These are phyloP conservation scores for Pseudocheirus occidentalis DNA, from an alignment of 2,797 vertebrate genomes.

Conservation along the genomic window DNA sequence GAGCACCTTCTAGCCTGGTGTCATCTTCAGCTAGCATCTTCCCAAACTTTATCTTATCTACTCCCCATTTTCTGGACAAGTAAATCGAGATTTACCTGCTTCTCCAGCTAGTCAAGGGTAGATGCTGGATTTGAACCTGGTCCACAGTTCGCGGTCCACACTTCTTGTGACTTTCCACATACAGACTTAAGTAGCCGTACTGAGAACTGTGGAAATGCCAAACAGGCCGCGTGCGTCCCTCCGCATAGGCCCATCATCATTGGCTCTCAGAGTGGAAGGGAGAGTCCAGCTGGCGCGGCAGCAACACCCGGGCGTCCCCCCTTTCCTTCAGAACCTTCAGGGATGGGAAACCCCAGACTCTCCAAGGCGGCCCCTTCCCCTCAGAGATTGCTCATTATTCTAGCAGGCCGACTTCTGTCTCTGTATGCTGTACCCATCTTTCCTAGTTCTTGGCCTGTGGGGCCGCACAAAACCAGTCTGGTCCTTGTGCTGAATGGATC, in stretches of 20 bases:
- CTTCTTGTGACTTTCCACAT: not conserved
- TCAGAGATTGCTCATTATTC: not conserved
- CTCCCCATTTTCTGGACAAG: not conserved
- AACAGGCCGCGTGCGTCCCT: too few relatives aligned
- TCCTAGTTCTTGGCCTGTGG: not conserved
- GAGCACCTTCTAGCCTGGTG: not conserved
- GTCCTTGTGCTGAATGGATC: too few relatives aligned
- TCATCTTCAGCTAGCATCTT: too few relatives aligned
- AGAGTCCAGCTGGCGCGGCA: too few relatives aligned
- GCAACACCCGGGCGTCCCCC: too few relatives aligned
- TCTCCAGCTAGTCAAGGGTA: not conserved
- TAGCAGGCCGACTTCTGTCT: not conserved
- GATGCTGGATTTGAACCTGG: not conserved
- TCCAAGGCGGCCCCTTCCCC: not conserved
- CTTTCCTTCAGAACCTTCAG: too few relatives aligned
- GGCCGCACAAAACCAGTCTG: too few relatives aligned
- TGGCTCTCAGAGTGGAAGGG: too few relatives aligned
- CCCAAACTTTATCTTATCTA: too few relatives aligned
- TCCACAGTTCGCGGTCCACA: not conserved
- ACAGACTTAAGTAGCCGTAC: not conserved
- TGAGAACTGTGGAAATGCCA: not conserved
- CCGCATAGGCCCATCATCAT: too few relatives aligned
- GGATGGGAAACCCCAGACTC: too few relatives aligned
- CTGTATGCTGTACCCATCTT: not conserved
- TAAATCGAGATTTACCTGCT: not conserved